Conservation (phyloP, 2,888 invertebrate species). For the Amblyjoppa fuscipennis region DNA sequence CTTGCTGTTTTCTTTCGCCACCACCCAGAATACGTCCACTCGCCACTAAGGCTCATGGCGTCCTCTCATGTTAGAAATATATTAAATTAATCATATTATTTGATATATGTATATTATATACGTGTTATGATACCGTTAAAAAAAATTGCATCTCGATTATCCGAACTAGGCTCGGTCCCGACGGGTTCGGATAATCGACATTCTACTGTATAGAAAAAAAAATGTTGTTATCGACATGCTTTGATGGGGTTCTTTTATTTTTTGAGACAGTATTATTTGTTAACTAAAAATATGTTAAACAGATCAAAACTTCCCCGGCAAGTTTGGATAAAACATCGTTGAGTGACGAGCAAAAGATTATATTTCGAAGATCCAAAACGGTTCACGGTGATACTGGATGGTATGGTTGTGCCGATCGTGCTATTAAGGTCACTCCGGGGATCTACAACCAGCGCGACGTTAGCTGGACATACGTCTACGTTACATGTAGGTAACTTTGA, state of each 20-base stretch:
- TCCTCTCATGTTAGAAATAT: no score
- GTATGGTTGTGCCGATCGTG: constrained; percentile 71
- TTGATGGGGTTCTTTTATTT: background rate
- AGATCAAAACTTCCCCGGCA: constrained; percentile 70
- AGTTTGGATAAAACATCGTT: constrained; percentile 26
- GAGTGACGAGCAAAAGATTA: constrained; percentile 42
- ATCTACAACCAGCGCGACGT: constrained; percentile 67
- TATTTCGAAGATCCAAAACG: constrained; percentile 68
- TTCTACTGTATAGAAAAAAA: background rate
- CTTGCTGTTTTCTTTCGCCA: no score
- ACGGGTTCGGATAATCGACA: no score
- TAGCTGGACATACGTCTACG: constrained; percentile 72
- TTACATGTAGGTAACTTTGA: constrained; percentile 67
- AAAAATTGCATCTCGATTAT: no score
- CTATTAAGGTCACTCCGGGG: constrained; percentile 59
- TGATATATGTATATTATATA: no score
- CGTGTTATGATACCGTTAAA: no score
- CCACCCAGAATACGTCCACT: no score
- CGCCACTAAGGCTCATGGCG: no score
- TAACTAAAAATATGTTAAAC: background rate
- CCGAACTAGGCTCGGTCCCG: no score
- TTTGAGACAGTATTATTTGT: background rate
- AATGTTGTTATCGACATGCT: background rate
- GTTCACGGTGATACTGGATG: constrained; percentile 40
- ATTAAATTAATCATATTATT: no score